phyloP scores from a whole-genome alignment of 23 tunicate species.

The Ciona savignyi region DNA sequence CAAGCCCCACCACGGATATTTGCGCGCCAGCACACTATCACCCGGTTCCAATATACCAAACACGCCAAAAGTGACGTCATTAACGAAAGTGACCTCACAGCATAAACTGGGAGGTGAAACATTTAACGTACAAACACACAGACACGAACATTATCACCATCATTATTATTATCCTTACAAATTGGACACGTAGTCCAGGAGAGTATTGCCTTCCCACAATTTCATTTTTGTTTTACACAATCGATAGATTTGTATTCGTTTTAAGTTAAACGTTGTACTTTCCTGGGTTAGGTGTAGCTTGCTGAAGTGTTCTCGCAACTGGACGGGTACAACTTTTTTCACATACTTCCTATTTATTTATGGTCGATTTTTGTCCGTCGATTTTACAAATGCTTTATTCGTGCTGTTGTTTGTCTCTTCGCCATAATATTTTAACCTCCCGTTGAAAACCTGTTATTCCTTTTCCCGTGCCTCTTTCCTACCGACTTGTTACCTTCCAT shows the following conservation, averaged over 20 bases:
- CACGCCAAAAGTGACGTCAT: conserved; percentile 6
- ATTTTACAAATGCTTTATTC: neutral
- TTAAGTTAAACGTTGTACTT: too few relatives aligned
- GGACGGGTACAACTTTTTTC: too few relatives aligned
- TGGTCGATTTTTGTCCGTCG: neutral
- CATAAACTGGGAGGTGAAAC: neutral
- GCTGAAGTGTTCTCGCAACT: too few relatives aligned
- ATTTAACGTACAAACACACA: conserved; percentile 12
- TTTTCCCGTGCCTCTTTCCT: neutral
- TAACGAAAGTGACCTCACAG: neutral
- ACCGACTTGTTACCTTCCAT: neutral
- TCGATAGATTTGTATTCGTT: too few relatives aligned
- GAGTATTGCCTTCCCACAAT: too few relatives aligned
- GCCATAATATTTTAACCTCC: neutral
- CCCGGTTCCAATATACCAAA: conserved; percentile 20
- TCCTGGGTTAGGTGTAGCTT: neutral
- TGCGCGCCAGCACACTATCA: conserved; percentile 16
- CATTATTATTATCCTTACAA: conserved; percentile 33
- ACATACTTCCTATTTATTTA: neutral
- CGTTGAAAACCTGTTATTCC: neutral
- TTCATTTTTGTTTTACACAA: too few relatives aligned
- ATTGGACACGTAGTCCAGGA: conserved; percentile 10
- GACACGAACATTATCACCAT: conserved; percentile 43
- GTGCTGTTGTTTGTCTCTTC: neutral
- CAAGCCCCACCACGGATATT: conserved; percentile 14